Evolutionary conservation across 1,140 invertebrate species (phyloP), one percentile per base, ranked within the genome.

Genomic region (Papilio helenus): DNA sequence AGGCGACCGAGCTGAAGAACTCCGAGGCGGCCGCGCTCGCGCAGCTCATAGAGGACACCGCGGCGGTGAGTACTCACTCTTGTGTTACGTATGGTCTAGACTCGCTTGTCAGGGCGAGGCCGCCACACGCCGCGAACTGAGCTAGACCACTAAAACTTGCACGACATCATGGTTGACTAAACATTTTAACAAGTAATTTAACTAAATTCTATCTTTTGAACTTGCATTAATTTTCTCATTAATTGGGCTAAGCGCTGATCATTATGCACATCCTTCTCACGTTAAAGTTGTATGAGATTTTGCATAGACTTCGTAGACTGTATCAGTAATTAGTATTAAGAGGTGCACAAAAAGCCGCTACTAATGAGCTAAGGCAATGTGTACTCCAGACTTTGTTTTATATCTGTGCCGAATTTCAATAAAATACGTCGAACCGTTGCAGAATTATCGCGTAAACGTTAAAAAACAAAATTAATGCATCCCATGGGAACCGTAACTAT

Each of bases 1-100:
- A 97, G 84, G 92, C 93, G 23, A 95, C 93, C 77, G 94, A 95
- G 4, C 84, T 95, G 88, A 95, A 94, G 82, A 91, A 85, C 81
- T 81, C 88, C 0, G 94, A 95, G 72, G 86, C 88, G 49, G 89
- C 90, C 20, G 82, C 91, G 5, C 88, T 94, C 42, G 85, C 90
- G 71, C 92, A 90, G 68, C 85, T 94, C 72, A 92, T 93, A 79
- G 94, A 95, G 58, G 94, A 93, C 76, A 90, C 90, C 58, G 91
- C 88, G 46, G 85, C 94, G 89, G 94, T 94, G 89, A 16, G 89
- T 86, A 74, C 68, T 20, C 73, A 18, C 23, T 39, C 49, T 34
- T 76, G 12, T 16, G 8, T 20, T 10, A 78, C 55, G 79, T 18
- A 83, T 85, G 78, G 81, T 80, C 82, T 12, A 23, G 51, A 77